Percentiles rank a stretch among this genome's conserved stretches.
phyloP scores from a whole-genome alignment of 2,797 vertebrate genomes.

The Cichlasoma orientale region DNA sequence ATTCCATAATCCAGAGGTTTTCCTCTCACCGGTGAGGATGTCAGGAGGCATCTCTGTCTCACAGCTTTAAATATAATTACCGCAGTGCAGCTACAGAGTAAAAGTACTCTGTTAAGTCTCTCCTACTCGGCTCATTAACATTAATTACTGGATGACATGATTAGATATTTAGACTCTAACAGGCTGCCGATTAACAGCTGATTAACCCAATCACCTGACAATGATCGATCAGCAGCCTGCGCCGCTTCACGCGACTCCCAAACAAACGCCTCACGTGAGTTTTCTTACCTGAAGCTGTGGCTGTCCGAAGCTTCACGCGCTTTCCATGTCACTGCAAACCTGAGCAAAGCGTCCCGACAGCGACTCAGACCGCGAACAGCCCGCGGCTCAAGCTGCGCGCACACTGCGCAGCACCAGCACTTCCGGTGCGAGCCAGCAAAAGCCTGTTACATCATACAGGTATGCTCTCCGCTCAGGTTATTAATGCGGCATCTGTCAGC shows the following conservation, averaged over 20 bases:
- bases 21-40: neutral
- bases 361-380: neutral
- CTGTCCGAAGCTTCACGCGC: conserved; percentile 29
- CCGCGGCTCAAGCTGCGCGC: neutral
- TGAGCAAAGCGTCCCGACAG: neutral
- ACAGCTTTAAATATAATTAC: too few species aligned
- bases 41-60: neutral
- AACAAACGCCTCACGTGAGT: conserved; percentile 12
- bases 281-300: conserved; percentile 53
- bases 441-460: neutral
- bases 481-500: too few species aligned
- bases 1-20: too few species aligned
- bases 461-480: too few species aligned
- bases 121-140: neutral
- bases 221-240: neutral
- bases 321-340: conserved; percentile 30
- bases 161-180: neutral
- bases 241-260: neutral
- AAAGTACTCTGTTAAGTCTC: neutral
- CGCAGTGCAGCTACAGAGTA: too few species aligned
- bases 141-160: neutral
- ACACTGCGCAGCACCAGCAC: neutral
- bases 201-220: neutral
- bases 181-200: neutral
- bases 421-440: neutral